These are phyloP conservation scores for Eulemur rufifrons DNA, from an alignment of 2,113 vertebrate species.

Conservation along the genomic window DNA sequence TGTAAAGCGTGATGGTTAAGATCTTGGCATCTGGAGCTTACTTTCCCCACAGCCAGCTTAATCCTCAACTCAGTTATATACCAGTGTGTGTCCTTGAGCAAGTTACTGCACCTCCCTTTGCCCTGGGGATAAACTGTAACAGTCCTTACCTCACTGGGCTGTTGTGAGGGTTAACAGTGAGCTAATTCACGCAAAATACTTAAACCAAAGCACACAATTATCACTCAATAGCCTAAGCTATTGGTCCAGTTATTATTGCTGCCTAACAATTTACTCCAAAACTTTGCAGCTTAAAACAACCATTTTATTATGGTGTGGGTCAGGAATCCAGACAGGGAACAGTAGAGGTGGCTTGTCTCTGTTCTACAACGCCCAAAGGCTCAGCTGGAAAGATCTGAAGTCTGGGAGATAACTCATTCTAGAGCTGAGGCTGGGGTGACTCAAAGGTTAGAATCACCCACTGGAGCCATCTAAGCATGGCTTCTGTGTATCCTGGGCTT, in stretches of 20 bases:
- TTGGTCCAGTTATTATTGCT: background rate
- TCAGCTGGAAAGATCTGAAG: background rate
- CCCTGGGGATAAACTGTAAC: background rate
- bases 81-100: background rate
- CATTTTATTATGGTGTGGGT: background rate
- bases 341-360: background rate
- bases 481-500: background rate
- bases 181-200: background rate
- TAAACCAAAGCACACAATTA: background rate
- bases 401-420: background rate
- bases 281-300: background rate
- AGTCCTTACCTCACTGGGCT: background rate
- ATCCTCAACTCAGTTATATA: background rate
- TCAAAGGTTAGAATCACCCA: background rate
- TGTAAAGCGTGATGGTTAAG: background rate
- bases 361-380: background rate
- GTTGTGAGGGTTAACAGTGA: background rate
- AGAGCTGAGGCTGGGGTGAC: background rate
- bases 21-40: fast-evolving
- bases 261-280: background rate
- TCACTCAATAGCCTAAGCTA: background rate
- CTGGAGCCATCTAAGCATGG: fast-evolving
- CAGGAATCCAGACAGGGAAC: background rate
- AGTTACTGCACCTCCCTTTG: background rate
- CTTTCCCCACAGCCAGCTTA: background rate